A percentile compares a stretch with the other conserved stretches of the same genome.
Conservation (phyloP, 2,888 invertebrate genomes). For the Acleris emargana region DNA sequence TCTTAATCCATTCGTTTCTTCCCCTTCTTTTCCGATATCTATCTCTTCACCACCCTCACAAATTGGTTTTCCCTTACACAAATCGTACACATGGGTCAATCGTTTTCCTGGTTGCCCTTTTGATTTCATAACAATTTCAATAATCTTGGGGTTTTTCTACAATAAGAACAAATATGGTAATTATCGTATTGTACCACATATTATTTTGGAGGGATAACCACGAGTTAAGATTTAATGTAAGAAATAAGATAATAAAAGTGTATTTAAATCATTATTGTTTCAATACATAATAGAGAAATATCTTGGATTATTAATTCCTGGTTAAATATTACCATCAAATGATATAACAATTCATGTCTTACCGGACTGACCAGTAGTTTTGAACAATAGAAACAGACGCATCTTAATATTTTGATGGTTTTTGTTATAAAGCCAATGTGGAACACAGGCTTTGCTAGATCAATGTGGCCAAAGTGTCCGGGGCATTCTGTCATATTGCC, state of each 20-base stretch:
- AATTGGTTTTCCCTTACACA: slow-evolving; percentile 98
- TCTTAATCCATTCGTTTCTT: slow-evolving; percentile 84
- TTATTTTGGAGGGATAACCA: too few species aligned
- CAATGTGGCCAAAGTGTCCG: slow-evolving; percentile 99
- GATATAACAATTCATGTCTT: slow-evolving; percentile 63
- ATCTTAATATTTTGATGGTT: slow-evolving; percentile 98
- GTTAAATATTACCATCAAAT: too few species aligned
- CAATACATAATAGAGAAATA: too few species aligned
- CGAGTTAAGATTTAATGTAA: too few species aligned
- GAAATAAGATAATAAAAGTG: too few species aligned
- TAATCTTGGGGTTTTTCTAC: slow-evolving; percentile 94
- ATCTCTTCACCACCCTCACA: slow-evolving; percentile 99
- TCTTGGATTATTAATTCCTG: too few species aligned
- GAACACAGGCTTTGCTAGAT: slow-evolving; percentile 98
- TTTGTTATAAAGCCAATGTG: slow-evolving; percentile 99
- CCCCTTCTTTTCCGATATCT: slow-evolving; percentile 93
- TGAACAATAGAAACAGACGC: slow-evolving; percentile 99
- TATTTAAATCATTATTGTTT: too few species aligned
- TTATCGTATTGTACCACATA: too few species aligned
- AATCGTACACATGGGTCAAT: slow-evolving; percentile 97
- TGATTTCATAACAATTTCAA: slow-evolving; percentile 97
- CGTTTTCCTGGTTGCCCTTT: slow-evolving; percentile 98
- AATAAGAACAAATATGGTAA: not conserved
- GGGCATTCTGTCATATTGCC: slow-evolving; percentile 99
- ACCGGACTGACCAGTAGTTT: slow-evolving; percentile 97